Base-by-base conservation (phyloP, 2,113 vertebrate genomes). In the Orthonyx spaldingii region DNA sequence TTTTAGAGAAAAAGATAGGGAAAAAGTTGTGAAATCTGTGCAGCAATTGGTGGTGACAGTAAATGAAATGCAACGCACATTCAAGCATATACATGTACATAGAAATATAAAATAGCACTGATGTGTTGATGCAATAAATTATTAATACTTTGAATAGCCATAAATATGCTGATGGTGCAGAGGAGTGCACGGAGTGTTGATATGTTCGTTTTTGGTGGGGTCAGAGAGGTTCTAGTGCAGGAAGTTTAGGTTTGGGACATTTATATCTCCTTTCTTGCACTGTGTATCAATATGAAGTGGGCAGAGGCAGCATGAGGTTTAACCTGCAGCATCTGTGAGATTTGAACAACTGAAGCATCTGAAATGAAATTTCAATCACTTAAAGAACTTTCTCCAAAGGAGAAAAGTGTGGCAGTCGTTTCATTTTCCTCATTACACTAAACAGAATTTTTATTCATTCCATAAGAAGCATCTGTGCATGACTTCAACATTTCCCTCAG, bases 271-370 rank as follows among this genome's bases (percentile, higher is more conserved):
- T n/a, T n/a, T n/a, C n/a, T n/a, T n/a, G n/a, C n/a, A n/a, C n/a
- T n/a, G n/a, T n/a, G 37, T 22, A 5, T 27, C 37, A 24, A 4
- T 49, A 10, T 7, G 11, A 26, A 30, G 27, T 3, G 2, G 0
- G 0, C 2, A n/a, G 64, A 84, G 50, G 37, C 59, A 59, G 11
- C 0, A 5, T 20, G 16, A 27, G 47, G 26, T 74, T 84, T 81
- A 77, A 81, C 37, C 56, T 46, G 5, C 8, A 28, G 19, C 21
- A 6, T 5, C 10, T 7, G 2, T 4, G 44, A 83, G 49, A 35
- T 61, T 35, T 53, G 61, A 78, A 33, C 15, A 44, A 28, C 7
- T 7, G n/a, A 37, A 35, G 35, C 11, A 6, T 57, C 56, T 60
- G 33, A 82, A 85, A 20, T n/a, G 60, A n/a, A 4, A 88, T 65